Conservation (phyloP, 1,140 invertebrate species). For the Penaeus vannamei region DNA sequence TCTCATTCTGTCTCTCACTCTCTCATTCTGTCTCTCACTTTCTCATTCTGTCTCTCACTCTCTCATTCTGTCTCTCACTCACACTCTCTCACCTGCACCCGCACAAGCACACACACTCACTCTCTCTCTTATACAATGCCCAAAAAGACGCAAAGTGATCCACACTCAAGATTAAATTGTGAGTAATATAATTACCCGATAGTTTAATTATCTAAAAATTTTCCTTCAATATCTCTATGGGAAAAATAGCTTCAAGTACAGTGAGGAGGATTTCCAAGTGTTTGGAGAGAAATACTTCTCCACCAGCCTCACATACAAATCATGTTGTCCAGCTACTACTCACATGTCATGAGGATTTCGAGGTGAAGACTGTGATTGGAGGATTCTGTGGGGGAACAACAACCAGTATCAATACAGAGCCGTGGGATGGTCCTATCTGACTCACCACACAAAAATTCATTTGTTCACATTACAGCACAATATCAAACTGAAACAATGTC, state of each 20-base stretch:
- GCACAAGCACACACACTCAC: neutral
- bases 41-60: neutral
- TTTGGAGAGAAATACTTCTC: neutral
- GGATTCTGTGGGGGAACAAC: constrained; percentile 65
- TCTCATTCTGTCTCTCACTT: too few relatives aligned
- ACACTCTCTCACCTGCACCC: too few relatives aligned
- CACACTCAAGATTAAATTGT: too few relatives aligned
- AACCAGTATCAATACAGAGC: constrained; percentile 50
- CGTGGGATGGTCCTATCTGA: neutral
- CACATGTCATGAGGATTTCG: constrained; percentile 68
- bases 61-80: neutral
- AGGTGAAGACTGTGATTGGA: constrained; percentile 66
- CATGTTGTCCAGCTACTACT: constrained; percentile 49
- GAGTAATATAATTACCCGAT: too few relatives aligned
- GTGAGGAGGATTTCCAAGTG: neutral
- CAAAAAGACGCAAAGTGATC: too few relatives aligned
- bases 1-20: neutral
- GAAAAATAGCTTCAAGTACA: neutral
- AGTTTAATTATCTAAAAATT: too few relatives aligned
- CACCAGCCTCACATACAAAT: neutral
- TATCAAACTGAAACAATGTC: too few relatives aligned
- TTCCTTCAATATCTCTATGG: too few relatives aligned
- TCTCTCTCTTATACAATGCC: neutral
- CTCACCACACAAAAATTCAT: too few relatives aligned
- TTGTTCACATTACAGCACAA: too few relatives aligned